Base-by-base conservation (phyloP, 2,888 invertebrate genomes). In the Lacanobia oleracea region DNA sequence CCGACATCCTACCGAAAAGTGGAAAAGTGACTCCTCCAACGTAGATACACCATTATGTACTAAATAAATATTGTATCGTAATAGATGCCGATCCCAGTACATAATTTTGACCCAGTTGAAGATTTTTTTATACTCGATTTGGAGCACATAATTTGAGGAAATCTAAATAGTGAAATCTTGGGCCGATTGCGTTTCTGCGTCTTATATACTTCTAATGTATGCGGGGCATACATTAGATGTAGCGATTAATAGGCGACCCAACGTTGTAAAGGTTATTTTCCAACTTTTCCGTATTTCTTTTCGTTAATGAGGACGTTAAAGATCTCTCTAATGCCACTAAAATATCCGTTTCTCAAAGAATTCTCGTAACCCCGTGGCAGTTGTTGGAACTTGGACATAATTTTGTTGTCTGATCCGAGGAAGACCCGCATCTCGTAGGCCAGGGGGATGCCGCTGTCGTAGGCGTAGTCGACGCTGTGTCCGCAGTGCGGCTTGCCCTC, bases 11-110 rank as follows among this genome's bases (percentile, higher is more conserved):
- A 95, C 95, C 91, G 91, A 93, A 94, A 95, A 95, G 92, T 95
- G 91, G 93, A 95, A 95, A 95, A 95, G 95, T 93, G 95, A 96
- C 95, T 96, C 95, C 95, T 96, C 94, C 95, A 94, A 91, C 91
- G 91, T 93, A 95, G 93, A 94, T 94, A 94, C 91, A 94, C 91
- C 93, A 93, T 94, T 95, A 95, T 95, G 91, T 96, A 95, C 93
- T 95, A 94, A 94, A 95, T 93, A 95, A 95, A 95, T 95, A 95
- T 93, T 94, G 92, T 94, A 93, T 90, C 92, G 89, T 89, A 91
- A 93, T 93, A 94, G 90, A 92, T 93, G 88, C 89, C 88, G 87
- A 87, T 90, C 87, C 85, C 82, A 79, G 89, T 90, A 93, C 90
- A 93, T 92, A 89, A 93, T 92, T 93, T 92, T 91, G 91, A 91